A percentile compares a stretch with the other conserved stretches of the same genome.
These are phyloP conservation scores for Lucilia cuprina DNA, from an alignment of 1,140 invertebrate genomes.

Conservation along the genomic window DNA sequence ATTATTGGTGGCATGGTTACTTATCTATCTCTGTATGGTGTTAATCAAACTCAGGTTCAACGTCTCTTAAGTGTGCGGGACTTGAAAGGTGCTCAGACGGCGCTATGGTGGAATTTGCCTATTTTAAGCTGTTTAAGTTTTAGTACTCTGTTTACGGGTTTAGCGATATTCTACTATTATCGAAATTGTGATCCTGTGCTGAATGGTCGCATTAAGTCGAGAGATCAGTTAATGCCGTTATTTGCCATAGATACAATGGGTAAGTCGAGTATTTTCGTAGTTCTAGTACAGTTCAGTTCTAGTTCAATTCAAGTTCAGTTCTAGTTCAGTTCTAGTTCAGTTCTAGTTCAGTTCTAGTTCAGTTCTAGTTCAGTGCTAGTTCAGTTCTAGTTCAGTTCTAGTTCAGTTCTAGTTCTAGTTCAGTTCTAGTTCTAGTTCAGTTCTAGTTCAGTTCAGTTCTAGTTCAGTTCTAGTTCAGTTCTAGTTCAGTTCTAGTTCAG, in stretches of 20 bases:
- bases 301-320: too few species aligned
- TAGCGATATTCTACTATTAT: constrained; percentile 81
- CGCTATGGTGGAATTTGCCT: constrained; percentile 75
- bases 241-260: constrained; percentile 81
- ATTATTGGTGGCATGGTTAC: constrained; percentile 78
- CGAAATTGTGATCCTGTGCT: constrained; percentile 76
- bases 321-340: too few species aligned
- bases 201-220: constrained; percentile 64
- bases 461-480: too few species aligned
- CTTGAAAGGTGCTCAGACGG: constrained; percentile 70
- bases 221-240: constrained; percentile 73
- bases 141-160: constrained; percentile 77
- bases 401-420: too few species aligned
- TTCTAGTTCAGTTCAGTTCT: too few species aligned
- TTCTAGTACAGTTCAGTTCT: too few species aligned
- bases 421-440: too few species aligned
- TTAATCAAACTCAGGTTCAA: constrained; percentile 89
- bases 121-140: constrained; percentile 73
- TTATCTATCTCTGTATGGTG: constrained; percentile 79
- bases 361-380: too few species aligned
- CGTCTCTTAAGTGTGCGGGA: constrained; percentile 80
- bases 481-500: too few species aligned
- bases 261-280: too few species aligned
- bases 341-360: too few species aligned
- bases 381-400: too few species aligned